Conservation (phyloP, 2,797 vertebrate genomes). For the Manis crassicaudata region DNA sequence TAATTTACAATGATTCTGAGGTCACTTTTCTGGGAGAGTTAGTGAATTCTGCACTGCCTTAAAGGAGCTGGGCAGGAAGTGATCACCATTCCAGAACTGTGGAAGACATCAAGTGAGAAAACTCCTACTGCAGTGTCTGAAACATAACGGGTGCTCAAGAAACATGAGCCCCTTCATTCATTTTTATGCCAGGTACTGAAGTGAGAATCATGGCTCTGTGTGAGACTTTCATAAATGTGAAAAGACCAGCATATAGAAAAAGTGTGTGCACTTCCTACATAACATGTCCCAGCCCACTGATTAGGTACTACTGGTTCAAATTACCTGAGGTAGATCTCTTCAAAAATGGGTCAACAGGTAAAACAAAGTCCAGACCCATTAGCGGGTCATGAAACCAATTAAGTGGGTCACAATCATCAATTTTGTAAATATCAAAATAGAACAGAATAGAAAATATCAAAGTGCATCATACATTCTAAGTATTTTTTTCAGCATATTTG, state of each 20-base stretch:
- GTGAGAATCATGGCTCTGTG: not conserved
- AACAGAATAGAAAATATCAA: not conserved
- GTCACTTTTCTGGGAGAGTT: not conserved
- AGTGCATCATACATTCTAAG: not conserved
- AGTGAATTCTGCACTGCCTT: not conserved
- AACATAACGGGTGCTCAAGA: not conserved
- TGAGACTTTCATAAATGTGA: not conserved
- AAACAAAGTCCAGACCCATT: not conserved
- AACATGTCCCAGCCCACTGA: not conserved
- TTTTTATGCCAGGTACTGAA: not conserved
- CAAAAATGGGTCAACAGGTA: not conserved
- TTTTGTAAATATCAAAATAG: not conserved
- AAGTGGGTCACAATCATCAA: not conserved
- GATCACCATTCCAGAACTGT: not conserved
- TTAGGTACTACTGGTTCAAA: not conserved
- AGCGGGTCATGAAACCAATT: not conserved
- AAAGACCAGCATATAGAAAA: not conserved
- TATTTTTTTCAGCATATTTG: not conserved
- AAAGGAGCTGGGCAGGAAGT: not conserved
- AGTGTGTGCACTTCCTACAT: not conserved
- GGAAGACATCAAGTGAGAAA: not conserved
- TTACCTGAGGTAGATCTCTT: not conserved
- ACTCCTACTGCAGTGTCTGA: not conserved
- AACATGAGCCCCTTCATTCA: not conserved
- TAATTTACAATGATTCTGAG: not conserved